Evolutionary conservation across 2,113 vertebrate genomes (phyloP).

Genomic region (Pardalotus punctatus): DNA sequence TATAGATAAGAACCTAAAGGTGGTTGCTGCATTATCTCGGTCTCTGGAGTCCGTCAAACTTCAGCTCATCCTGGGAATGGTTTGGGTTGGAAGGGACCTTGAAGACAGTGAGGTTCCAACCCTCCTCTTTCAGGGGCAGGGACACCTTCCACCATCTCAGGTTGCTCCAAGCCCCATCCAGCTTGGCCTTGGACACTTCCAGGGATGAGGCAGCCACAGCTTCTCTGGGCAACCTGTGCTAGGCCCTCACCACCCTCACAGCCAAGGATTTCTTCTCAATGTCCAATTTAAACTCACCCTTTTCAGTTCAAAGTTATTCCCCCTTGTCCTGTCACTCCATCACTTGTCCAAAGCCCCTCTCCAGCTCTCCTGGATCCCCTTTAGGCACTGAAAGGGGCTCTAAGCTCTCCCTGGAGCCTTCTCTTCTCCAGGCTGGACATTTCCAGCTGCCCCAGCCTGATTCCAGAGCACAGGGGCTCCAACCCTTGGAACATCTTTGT

Average conservation of each 20-base stretch:
- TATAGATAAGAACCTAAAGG: not conserved
- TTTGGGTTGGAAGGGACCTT: not conserved
- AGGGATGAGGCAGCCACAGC: not conserved
- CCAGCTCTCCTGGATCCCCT: not conserved
- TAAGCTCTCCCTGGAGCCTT: not conserved
- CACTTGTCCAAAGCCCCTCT: not conserved
- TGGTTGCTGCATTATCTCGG: fast-evolving
- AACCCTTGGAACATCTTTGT: not conserved
- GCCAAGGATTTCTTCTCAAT: not conserved
- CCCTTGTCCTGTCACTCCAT: not conserved
- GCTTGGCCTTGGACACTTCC: not conserved
- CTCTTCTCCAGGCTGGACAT: not conserved
- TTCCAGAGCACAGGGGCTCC: not conserved
- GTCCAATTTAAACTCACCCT: not conserved
- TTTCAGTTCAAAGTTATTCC: not conserved
- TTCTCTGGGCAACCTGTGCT: not conserved
- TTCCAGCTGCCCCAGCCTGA: not conserved
- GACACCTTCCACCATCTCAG: not conserved
- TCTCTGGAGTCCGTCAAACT: not conserved
- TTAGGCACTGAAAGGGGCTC: not conserved
- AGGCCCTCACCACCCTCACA: not conserved
- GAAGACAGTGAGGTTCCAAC: not conserved
- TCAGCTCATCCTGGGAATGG: not conserved
- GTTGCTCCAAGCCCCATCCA: not conserved
- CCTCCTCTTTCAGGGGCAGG: not conserved